Evolutionary conservation across 2,113 vertebrate genomes (phyloP).

Genomic region (Cyprinus carpio): DNA sequence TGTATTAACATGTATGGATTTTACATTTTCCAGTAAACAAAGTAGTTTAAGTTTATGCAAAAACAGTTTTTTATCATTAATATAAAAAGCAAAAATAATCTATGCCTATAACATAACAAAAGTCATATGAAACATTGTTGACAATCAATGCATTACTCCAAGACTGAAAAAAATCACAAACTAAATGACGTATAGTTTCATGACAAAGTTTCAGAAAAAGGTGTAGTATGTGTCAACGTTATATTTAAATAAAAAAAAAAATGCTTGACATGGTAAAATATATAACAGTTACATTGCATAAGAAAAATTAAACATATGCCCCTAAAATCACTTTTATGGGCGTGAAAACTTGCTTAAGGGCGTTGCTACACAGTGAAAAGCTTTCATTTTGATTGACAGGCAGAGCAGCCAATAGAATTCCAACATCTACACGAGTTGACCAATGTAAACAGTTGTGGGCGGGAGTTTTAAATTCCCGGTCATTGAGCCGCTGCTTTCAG

Average conservation of each 20-base stretch:
- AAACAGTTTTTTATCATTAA: neutral
- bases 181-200: neutral
- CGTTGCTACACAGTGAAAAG: neutral
- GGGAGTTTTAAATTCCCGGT: slow-evolving; percentile 78
- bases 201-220: neutral
- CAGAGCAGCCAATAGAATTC: neutral
- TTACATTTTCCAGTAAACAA: neutral
- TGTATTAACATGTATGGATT: neutral
- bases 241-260: neutral
- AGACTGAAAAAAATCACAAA: neutral
- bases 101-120: neutral
- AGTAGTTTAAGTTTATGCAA: neutral
- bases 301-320: neutral
- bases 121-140: neutral
- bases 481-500: slow-evolving; percentile 67
- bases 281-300: neutral
- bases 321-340: neutral
- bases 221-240: neutral
- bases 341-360: neutral
- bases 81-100: neutral
- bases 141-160: neutral
- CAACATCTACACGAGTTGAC: neutral
- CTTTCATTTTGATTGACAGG: slow-evolving; percentile 23
- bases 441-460: slow-evolving; percentile 54
- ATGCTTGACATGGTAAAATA: neutral